Evolutionary conservation across 2,113 vertebrate species (phyloP).

Genomic region (Melospiza georgiana): DNA sequence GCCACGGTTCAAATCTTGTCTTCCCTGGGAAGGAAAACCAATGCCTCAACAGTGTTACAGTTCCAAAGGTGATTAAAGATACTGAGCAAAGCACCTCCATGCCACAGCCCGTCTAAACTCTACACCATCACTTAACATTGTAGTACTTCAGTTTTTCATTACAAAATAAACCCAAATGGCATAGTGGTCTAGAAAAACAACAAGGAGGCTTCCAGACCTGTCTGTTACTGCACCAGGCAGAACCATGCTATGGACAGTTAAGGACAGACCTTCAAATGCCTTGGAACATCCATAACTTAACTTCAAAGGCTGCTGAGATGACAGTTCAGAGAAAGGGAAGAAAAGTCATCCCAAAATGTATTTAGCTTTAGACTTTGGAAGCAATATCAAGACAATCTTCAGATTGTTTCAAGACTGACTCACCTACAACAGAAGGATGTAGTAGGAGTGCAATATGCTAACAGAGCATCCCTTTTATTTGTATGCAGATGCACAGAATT

Average conservation of each 20-base stretch:
- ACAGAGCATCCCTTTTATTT: not conserved
- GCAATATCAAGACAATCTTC: not conserved
- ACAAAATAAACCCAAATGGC: not conserved
- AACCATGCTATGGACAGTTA: rapidly evolving
- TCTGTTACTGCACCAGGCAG: not conserved
- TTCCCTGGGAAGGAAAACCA: not conserved
- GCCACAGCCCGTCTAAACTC: not conserved
- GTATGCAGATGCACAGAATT: conserved; percentile 14
- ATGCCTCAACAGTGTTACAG: not conserved
- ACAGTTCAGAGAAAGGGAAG: not conserved
- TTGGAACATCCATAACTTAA: not conserved
- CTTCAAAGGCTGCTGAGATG: not conserved
- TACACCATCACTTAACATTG: not conserved
- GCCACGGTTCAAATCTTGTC: not conserved
- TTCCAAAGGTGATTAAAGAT: not conserved
- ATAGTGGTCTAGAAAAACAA: not conserved
- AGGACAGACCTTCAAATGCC: not conserved
- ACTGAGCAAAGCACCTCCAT: not conserved
- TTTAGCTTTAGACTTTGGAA: not conserved
- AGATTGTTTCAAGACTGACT: not conserved
- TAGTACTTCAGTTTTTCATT: not conserved
- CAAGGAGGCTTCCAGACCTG: not conserved
- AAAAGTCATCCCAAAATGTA: not conserved
- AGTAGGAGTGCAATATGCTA: not conserved
- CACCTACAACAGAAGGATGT: not conserved